Evolutionary conservation across 2,888 invertebrate genomes (phyloP).

Genomic region (Megaustenia siamemsis): DNA sequence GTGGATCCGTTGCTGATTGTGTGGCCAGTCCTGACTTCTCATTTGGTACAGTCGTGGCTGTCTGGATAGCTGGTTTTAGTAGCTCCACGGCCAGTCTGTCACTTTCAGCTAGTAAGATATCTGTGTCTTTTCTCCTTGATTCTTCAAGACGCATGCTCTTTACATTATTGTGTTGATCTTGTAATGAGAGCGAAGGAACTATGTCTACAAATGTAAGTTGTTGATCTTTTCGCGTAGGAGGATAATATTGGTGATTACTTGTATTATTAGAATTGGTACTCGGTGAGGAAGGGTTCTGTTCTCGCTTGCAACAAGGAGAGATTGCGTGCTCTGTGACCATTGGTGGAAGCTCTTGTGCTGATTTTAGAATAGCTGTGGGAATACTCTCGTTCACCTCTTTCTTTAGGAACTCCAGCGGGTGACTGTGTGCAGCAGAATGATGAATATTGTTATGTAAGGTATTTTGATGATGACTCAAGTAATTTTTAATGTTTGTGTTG

Average conservation of each 20-base stretch:
- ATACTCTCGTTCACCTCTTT: too few species aligned
- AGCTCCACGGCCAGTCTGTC: constrained; percentile 21
- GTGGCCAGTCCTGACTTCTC: neutral
- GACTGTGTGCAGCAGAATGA: neutral
- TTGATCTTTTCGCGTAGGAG: neutral
- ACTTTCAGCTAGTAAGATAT: neutral
- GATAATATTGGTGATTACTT: too few species aligned
- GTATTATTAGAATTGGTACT: too few species aligned
- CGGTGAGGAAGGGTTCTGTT: too few species aligned
- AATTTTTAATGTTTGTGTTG: neutral
- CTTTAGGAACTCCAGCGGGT: neutral
- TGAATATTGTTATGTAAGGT: neutral
- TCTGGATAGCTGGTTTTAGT: constrained; percentile 1
- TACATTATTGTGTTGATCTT: neutral
- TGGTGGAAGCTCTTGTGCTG: too few species aligned
- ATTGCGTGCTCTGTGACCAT: too few species aligned
- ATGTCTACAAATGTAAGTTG: neutral
- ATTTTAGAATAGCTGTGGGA: too few species aligned
- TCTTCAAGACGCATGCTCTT: neutral
- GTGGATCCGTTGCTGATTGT: constrained; percentile 14
- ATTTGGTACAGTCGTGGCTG: neutral
- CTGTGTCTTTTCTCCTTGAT: neutral
- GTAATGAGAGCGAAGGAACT: constrained; percentile 5
- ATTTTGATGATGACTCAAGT: neutral
- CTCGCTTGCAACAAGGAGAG: too few species aligned